These are phyloP conservation scores for Heliconius himera DNA, from an alignment of 1,140 invertebrate species.

Conservation along the genomic window DNA sequence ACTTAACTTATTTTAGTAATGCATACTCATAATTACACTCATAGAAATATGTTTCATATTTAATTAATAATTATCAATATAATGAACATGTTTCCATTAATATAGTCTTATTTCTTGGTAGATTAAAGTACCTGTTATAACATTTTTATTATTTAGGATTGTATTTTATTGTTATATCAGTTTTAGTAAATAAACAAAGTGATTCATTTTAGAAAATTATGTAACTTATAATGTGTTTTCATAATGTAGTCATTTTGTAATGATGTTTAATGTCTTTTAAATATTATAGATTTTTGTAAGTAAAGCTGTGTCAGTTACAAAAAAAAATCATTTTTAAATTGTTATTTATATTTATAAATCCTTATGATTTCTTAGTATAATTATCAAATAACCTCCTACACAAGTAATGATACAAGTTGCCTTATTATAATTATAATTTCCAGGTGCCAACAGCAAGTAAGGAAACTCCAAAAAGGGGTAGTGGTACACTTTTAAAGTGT, in stretches of 20 bases:
- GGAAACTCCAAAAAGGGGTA: constrained; percentile 73
- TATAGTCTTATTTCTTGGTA: background rate
- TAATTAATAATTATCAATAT: background rate
- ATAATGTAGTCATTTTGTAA: constrained; percentile 3
- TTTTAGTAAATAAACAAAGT: constrained; percentile 17
- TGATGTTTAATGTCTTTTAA: background rate
- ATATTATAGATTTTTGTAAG: background rate
- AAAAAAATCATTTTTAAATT: too few species aligned
- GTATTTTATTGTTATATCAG: background rate
- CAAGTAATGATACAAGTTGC: background rate
- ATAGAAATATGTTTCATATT: background rate
- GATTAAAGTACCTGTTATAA: background rate
- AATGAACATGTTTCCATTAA: background rate
- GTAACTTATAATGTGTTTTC: background rate
- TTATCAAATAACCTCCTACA: background rate
- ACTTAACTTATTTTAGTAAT: background rate
- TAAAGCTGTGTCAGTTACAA: too few species aligned
- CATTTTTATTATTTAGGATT: background rate
- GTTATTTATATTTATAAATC: background rate
- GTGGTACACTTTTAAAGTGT: constrained; percentile 76
- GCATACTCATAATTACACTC: background rate
- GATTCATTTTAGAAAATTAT: constrained; percentile 7
- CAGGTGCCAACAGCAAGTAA: constrained; percentile 67
- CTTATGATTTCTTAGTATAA: background rate
- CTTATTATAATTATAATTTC: constrained; percentile 36